Percentiles rank a stretch among this genome's conserved stretches.
These are phyloP conservation scores for Hofmannophila pseudospretella DNA, from an alignment of 2,888 invertebrate genomes.

Conservation along the genomic window DNA sequence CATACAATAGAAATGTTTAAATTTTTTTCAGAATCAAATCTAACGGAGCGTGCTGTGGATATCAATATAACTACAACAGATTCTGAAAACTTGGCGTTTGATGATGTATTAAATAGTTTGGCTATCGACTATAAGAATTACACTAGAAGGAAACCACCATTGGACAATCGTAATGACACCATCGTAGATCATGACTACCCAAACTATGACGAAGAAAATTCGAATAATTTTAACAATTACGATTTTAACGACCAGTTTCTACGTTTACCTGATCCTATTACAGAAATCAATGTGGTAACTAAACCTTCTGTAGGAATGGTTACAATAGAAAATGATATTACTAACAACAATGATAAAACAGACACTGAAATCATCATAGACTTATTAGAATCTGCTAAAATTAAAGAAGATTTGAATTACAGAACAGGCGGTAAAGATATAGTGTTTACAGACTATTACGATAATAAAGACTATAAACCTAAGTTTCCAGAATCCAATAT, in stretches of 20 bases:
- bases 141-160: constrained; percentile 22
- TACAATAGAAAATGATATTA: constrained; percentile 15
- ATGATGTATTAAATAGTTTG: constrained; percentile 39
- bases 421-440: constrained; percentile 1
- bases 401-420: not conserved
- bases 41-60: not conserved
- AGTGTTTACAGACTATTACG: constrained; percentile 10
- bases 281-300: constrained; percentile 12
- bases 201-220: constrained; percentile 18
- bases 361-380: constrained; percentile 25
- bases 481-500: constrained; percentile 8
- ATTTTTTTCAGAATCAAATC: not conserved
- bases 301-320: constrained; percentile 4
- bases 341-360: constrained; percentile 1
- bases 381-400: constrained; percentile 22
- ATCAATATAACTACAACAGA: constrained; percentile 2
- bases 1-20: too few species aligned
- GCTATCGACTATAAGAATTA: constrained; percentile 22
- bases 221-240: constrained; percentile 10
- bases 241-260: constrained; percentile 2
- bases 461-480: constrained; percentile 5
- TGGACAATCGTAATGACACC: constrained; percentile 9
- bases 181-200: constrained; percentile 19
- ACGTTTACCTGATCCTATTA: constrained; percentile 1
- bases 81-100: constrained; percentile 27